A percentile compares a stretch with the other conserved stretches of the same genome.
phyloP scores from a whole-genome alignment of 2,797 vertebrate species.

The Hydrolagus colliei region DNA sequence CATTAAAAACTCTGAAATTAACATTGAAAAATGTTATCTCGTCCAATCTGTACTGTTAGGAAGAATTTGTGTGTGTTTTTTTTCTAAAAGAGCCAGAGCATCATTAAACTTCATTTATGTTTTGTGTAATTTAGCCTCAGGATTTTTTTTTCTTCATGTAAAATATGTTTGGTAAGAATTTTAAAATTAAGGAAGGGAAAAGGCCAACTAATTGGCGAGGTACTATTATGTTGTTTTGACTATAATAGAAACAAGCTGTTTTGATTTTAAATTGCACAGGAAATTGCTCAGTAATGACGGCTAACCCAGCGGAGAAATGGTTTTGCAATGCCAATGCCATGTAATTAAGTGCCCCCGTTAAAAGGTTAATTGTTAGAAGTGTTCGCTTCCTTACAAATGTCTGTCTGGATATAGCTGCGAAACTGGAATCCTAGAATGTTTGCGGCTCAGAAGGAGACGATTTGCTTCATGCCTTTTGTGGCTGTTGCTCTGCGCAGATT shows the following conservation, averaged over 20 bases:
- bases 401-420: no score
- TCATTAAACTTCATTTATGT: neutral
- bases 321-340: neutral
- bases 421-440: no score
- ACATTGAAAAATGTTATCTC: neutral
- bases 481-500: no score
- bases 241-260: conserved; percentile 28
- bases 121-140: neutral
- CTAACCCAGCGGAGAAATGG: conserved; percentile 12
- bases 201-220: conserved; percentile 6
- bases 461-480: no score
- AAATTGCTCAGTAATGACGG: conserved; percentile 29
- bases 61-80: neutral
- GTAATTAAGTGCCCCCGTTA: neutral
- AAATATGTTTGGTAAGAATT: conserved; percentile 18
- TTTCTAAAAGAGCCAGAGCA: neutral
- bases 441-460: no score
- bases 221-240: conserved; percentile 25
- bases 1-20: neutral
- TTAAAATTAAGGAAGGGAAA: conserved; percentile 18
- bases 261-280: conserved; percentile 25
- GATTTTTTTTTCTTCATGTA: neutral
- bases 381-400: neutral
- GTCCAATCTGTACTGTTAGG: neutral
- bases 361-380: neutral